Evolutionary conservation across 2,797 vertebrate species (phyloP).

Genomic region (Antennarius maculatus): DNA sequence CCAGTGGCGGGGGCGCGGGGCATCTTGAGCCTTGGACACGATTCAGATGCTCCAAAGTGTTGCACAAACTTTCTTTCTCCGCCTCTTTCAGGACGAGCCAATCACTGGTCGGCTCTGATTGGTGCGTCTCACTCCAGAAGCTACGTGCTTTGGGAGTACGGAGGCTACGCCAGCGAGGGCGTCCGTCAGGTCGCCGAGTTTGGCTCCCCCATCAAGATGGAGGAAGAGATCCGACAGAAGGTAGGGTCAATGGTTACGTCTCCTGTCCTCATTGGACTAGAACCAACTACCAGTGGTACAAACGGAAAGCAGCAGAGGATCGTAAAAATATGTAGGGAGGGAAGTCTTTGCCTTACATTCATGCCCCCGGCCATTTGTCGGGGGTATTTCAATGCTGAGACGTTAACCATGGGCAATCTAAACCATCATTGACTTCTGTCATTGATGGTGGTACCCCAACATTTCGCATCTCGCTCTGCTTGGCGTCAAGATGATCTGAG

Average conservation of each 20-base stretch:
- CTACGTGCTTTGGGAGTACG: slow-evolving; percentile 96
- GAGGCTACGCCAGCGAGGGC: slow-evolving; percentile 92
- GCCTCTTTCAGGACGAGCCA: slow-evolving; percentile 86
- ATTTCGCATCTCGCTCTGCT: too few species aligned
- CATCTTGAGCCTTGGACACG: too few species aligned
- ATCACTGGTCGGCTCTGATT: slow-evolving; percentile 98
- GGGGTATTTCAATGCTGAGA: slow-evolving; percentile 42
- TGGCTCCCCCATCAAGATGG: slow-evolving; percentile 98
- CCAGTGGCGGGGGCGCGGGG: too few species aligned
- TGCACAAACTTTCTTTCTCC: not conserved
- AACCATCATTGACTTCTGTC: not conserved
- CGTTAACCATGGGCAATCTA: slow-evolving; percentile 60
- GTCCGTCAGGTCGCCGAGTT: slow-evolving; percentile 95
- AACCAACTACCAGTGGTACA: not conserved
- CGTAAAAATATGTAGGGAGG: too few species aligned
- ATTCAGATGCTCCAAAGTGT: too few species aligned
- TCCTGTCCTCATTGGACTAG: not conserved
- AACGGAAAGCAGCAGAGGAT: not conserved
- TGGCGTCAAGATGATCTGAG: too few species aligned
- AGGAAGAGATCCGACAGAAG: slow-evolving; percentile 97
- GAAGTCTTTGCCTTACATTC: not conserved
- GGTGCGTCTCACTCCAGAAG: slow-evolving; percentile 93
- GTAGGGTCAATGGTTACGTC: slow-evolving; percentile 70
- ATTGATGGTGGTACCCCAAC: too few species aligned
- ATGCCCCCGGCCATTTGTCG: slow-evolving; percentile 15